These are phyloP conservation scores for Rhyzopertha dominica DNA, from an alignment of 1,140 invertebrate species.

Conservation along the genomic window DNA sequence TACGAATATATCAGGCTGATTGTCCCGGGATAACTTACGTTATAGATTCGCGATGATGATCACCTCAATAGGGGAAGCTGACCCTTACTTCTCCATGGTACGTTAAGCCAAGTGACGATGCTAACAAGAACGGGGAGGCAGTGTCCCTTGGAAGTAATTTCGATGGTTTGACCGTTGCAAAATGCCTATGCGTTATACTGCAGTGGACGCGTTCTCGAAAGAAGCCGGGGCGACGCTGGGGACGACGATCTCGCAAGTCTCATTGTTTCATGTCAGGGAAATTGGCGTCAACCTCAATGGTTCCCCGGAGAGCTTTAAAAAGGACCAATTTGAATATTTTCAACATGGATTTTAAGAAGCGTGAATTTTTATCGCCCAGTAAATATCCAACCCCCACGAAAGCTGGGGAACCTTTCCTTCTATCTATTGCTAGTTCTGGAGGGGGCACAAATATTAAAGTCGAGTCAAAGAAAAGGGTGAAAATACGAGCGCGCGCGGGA, in stretches of 20 bases:
- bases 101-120: no score
- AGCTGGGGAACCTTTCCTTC: slow-evolving; percentile 13
- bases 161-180: no score
- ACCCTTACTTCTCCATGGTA: no score
- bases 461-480: slow-evolving; percentile 6
- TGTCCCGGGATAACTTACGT: no score
- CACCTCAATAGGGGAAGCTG: no score
- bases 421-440: background rate
- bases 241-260: slow-evolving; percentile 28
- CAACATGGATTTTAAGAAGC: slow-evolving; percentile 49
- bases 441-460: slow-evolving; percentile 8
- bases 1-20: no score
- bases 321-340: slow-evolving; percentile 50
- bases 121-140: no score
- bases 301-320: slow-evolving; percentile 44
- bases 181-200: no score
- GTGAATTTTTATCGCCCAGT: slow-evolving; percentile 46
- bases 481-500: slow-evolving; percentile 4
- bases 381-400: slow-evolving; percentile 38
- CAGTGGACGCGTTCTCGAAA: no score
- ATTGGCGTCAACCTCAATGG: slow-evolving; percentile 50
- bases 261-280: slow-evolving; percentile 48
- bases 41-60: no score
- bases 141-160: no score
- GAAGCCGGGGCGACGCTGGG: no score